Evolutionary conservation across 1,140 invertebrate genomes (phyloP).

Genomic region (Lasioglossum baleicum): DNA sequence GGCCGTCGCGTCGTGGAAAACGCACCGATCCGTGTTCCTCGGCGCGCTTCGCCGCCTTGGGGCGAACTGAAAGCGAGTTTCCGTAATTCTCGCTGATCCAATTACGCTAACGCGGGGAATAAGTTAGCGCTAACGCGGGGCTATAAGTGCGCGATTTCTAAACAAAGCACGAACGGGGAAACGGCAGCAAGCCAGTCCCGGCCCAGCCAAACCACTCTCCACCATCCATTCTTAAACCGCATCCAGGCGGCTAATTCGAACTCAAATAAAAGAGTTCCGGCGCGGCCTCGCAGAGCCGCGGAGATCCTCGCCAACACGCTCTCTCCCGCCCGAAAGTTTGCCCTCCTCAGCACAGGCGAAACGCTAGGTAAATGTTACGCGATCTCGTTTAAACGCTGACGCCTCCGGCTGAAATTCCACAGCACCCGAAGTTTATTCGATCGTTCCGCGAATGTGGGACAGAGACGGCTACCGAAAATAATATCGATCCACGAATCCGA

Average conservation of each 20-base stretch:
- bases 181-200: slow-evolving; percentile 14
- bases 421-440: not conserved
- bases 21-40: slow-evolving; percentile 41
- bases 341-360: slow-evolving; percentile 19
- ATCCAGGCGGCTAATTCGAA: slow-evolving; percentile 69
- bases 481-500: not conserved
- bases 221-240: slow-evolving; percentile 67
- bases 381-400: slow-evolving; percentile 24
- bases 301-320: slow-evolving; percentile 9
- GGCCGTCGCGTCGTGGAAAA: not conserved
- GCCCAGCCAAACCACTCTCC: slow-evolving; percentile 18
- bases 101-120: slow-evolving; percentile 68
- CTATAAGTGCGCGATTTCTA: slow-evolving; percentile 66
- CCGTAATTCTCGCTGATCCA: slow-evolving; percentile 69
- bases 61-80: slow-evolving; percentile 59
- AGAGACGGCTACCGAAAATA: not conserved
- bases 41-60: slow-evolving; percentile 39
- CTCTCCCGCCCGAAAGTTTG: slow-evolving; percentile 23
- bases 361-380: slow-evolving; percentile 48
- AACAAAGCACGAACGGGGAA: slow-evolving; percentile 69
- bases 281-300: not conserved
- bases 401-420: not conserved
- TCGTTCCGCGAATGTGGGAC: not conserved
- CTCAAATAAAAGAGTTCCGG: slow-evolving; percentile 69
- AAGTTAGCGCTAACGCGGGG: slow-evolving; percentile 57